phyloP scores from a whole-genome alignment of 1,140 invertebrate species.

The Zaprionus capensis region DNA sequence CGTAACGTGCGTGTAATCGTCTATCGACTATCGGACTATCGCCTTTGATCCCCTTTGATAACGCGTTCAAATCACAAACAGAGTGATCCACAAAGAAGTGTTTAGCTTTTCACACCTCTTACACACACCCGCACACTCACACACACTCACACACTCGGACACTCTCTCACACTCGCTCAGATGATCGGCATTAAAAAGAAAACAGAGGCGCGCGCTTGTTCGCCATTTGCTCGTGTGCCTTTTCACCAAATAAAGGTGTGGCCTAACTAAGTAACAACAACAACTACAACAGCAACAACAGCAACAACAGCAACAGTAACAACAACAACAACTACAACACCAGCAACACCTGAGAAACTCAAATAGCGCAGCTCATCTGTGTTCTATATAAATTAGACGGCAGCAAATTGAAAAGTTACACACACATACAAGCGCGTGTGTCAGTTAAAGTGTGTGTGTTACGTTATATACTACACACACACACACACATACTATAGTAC shows the following conservation, averaged over 20 bases:
- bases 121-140: not conserved
- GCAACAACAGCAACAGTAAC: slow-evolving; percentile 36
- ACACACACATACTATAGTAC: not conserved
- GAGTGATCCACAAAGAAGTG: slow-evolving; percentile 34
- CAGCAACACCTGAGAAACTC: slow-evolving; percentile 25
- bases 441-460: slow-evolving; percentile 10
- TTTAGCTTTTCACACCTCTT: slow-evolving; percentile 39
- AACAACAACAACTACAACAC: slow-evolving; percentile 25
- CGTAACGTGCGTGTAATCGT: not conserved
- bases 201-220: slow-evolving; percentile 54
- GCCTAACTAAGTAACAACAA: slow-evolving; percentile 31
- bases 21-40: not conserved
- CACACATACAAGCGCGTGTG: slow-evolving; percentile 14
- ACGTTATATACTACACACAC: slow-evolving; percentile 18
- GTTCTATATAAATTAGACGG: slow-evolving; percentile 54
- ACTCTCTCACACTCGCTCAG: not conserved
- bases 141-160: slow-evolving; percentile 1
- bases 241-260: slow-evolving; percentile 63
- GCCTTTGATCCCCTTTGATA: not conserved
- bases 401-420: slow-evolving; percentile 53
- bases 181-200: slow-evolving; percentile 42
- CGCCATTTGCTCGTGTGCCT: slow-evolving; percentile 49
- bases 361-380: slow-evolving; percentile 21
- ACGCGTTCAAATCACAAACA: slow-evolving; percentile 22
- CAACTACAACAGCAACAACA: not conserved